Conservation (phyloP, 2,797 vertebrate species). For the Tarsius wallacei region DNA sequence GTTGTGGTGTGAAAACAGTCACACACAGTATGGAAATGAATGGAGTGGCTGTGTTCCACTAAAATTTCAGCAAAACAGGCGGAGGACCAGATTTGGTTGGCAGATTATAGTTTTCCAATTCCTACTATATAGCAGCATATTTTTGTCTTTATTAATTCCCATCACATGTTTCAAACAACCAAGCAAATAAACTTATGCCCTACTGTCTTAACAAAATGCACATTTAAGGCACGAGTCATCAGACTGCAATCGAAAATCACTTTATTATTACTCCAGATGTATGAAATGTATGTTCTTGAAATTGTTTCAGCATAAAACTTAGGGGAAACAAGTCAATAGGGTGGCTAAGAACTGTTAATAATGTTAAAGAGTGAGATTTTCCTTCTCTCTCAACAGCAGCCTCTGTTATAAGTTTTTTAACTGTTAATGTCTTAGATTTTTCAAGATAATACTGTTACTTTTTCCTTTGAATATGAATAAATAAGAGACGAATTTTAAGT, state of each 20-base stretch:
- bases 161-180: background rate
- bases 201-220: background rate
- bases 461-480: slow-evolving; percentile 76
- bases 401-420: background rate
- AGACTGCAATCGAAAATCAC: background rate
- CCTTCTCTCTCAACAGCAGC: background rate
- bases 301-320: background rate
- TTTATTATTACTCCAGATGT: slow-evolving; percentile 2
- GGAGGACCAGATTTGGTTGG: background rate
- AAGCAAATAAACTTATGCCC: background rate
- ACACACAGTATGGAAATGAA: background rate
- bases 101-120: background rate
- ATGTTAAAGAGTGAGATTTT: slow-evolving; percentile 7
- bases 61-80: background rate
- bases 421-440: slow-evolving; percentile 70
- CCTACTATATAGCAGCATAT: background rate
- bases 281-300: background rate
- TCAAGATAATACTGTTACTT: slow-evolving; percentile 42
- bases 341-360: background rate
- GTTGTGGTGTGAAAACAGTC: background rate
- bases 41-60: background rate
- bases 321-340: background rate
- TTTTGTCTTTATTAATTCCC: background rate
- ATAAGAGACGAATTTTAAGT: slow-evolving; percentile 65
- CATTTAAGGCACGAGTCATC: slow-evolving; percentile 23